Conservation (phyloP, 2,888 invertebrate genomes). For the Pyralis farinalis region DNA sequence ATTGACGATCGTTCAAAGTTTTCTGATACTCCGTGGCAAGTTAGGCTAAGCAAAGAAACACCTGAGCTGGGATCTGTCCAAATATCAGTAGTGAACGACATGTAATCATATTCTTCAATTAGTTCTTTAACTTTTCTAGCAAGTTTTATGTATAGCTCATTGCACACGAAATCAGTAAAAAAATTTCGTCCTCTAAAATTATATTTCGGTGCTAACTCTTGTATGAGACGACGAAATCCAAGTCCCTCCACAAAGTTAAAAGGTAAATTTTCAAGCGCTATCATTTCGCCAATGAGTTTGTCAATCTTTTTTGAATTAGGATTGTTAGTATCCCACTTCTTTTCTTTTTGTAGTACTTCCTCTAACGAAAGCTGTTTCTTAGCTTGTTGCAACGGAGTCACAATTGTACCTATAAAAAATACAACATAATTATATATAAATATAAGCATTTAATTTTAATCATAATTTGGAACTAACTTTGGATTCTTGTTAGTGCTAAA, state of each 20-base stretch:
- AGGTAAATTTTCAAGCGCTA: conserved; percentile 28
- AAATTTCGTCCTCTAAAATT: too few species aligned
- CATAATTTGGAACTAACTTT: too few species aligned
- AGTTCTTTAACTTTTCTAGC: conserved; percentile 22
- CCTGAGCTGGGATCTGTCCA: conserved; percentile 23
- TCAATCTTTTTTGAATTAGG: conserved; percentile 17
- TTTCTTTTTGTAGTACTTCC: conserved; percentile 10
- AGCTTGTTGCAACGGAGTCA: conserved; percentile 13
- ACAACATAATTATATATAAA: too few species aligned
- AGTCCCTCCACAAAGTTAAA: conserved; percentile 28
- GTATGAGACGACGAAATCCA: conserved; percentile 26
- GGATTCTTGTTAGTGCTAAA: background rate
- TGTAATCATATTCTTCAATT: conserved; percentile 21
- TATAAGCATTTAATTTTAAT: too few species aligned
- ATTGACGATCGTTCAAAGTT: conserved; percentile 24
- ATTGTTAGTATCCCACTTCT: conserved; percentile 17
- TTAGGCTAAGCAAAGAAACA: too few species aligned
- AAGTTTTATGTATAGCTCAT: conserved; percentile 22
- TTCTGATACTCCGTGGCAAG: conserved; percentile 22
- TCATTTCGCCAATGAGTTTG: too few species aligned
- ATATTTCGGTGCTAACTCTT: conserved; percentile 23
- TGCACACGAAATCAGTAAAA: conserved; percentile 24
- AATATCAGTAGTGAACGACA: conserved; percentile 27
- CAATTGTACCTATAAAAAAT: background rate
- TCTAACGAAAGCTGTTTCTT: conserved; percentile 12